Evolutionary conservation across 2,888 invertebrate genomes (phyloP), one percentile per base, ranked within the genome.

Genomic region (Dastarcus helophoroides): DNA sequence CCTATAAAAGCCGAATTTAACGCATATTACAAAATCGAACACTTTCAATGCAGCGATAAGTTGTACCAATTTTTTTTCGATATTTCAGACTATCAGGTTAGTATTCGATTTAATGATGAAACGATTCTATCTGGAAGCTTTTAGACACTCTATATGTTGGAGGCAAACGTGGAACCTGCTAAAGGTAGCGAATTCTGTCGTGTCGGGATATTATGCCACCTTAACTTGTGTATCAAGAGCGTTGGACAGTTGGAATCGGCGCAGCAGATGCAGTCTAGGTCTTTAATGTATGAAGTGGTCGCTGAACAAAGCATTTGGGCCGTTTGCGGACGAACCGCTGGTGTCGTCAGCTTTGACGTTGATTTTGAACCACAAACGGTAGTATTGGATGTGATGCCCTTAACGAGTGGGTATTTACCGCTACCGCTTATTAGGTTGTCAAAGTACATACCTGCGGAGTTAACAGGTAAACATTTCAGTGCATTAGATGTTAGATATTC

Each of bases 221-320:
- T 86, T 48, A 78, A 79, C 54, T 62, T 86, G 34, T 76, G 71
- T 41, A 77, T 88, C 24, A 76, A 73, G 40, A 48, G 47, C 13
- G 48, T 47, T 3, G 46, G 49, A 6, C 31, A 34, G 7, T 35
- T 43, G 12, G 43, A 44, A 24, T 40, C 37, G 9, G 38, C 40
- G 13, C 16, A 21, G 9, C 38, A 34, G 17, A 35, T 38, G 3
- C 22, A 40, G 13, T 42, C 43, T n/a, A 69, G 67, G 10, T 77
- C 77, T 3, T 69, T 93, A 1, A 90, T 93, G 88, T 94, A 93
- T 56, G 91, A 93, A 62, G 89, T 94, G 6, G 62, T 90, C 28
- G 85, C 86, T 8, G 93, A 93, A 60, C 88, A 88, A 55, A 80
- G 81, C 17, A 77, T 86, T 68, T 94, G 94, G 94, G 90, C 89